phyloP scores from a whole-genome alignment of 2,888 invertebrate species.

The Epistrophe eligans region DNA sequence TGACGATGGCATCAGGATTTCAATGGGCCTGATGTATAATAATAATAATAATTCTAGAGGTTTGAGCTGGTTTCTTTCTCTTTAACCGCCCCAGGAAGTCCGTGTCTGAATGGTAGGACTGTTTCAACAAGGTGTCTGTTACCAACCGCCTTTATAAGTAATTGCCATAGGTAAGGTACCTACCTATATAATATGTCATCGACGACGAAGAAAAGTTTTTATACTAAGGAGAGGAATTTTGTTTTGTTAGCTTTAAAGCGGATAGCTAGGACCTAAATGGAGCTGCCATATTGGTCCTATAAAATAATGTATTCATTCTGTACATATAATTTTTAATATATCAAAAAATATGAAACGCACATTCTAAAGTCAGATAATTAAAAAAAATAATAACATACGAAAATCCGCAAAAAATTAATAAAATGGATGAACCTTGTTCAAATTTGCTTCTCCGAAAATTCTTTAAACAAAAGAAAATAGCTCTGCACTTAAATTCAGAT shows the following conservation, averaged over 20 bases:
- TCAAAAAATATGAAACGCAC: too few species aligned
- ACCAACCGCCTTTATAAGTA: constrained; percentile 50
- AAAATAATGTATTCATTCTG: too few species aligned
- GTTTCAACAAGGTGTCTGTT: constrained; percentile 54
- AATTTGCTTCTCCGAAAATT: too few species aligned
- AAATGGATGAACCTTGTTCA: too few species aligned
- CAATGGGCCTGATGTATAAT: constrained; percentile 18
- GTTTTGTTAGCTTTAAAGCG: constrained; percentile 35
- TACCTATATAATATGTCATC: not conserved
- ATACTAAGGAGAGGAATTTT: constrained; percentile 20
- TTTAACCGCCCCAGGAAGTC: constrained; percentile 66
- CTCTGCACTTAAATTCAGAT: too few species aligned
- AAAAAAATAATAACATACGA: too few species aligned
- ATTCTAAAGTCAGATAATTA: too few species aligned
- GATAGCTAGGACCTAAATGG: constrained; percentile 2
- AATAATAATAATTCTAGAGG: constrained; percentile 11
- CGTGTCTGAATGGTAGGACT: constrained; percentile 64
- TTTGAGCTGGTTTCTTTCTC: not conserved
- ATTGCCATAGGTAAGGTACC: constrained; percentile 39
- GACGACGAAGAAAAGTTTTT: constrained; percentile 22
- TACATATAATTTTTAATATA: too few species aligned
- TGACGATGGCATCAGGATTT: not conserved
- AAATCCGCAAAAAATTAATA: too few species aligned
- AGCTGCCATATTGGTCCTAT: too few species aligned
- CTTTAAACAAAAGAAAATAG: too few species aligned